These are phyloP conservation scores for Ursus arctos DNA, from an alignment of 2,113 vertebrate genomes.

Conservation along the genomic window DNA sequence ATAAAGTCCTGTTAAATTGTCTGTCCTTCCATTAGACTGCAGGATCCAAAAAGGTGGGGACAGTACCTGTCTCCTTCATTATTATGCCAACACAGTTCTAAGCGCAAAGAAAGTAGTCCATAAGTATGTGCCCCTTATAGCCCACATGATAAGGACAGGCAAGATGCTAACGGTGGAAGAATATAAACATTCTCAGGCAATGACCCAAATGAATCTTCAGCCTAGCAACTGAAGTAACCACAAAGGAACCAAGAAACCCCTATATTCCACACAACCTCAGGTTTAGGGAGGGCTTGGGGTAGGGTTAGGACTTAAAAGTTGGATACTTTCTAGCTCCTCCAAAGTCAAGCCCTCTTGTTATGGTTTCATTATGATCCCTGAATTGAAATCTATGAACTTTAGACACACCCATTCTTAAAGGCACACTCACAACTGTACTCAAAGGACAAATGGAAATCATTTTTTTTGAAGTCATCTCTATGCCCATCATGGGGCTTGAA, in stretches of 20 bases:
- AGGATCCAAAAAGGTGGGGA: not conserved
- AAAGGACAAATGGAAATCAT: constrained; percentile 28
- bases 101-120: constrained; percentile 41
- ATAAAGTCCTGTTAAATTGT: not conserved
- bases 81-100: not conserved
- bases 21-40: not conserved
- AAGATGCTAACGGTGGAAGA: constrained; percentile 50
- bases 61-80: not conserved
- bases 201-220: constrained; percentile 54
- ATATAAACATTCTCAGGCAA: constrained; percentile 55
- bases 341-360: not conserved
- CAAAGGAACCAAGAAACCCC: constrained; percentile 42
- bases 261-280: not conserved
- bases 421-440: not conserved
- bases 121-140: constrained; percentile 39
- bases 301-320: constrained; percentile 23
- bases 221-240: not conserved
- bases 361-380: constrained; percentile 44
- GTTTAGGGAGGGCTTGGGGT: constrained; percentile 12
- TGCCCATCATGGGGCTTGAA: not conserved
- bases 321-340: constrained; percentile 45
- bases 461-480: not conserved
- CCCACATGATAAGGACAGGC: not conserved
- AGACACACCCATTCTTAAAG: constrained; percentile 71
- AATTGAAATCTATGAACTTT: constrained; percentile 39